Percentiles rank a stretch among this genome's conserved stretches.
phyloP scores from a whole-genome alignment of 2,113 vertebrate species.

The Charadrius vociferus region DNA sequence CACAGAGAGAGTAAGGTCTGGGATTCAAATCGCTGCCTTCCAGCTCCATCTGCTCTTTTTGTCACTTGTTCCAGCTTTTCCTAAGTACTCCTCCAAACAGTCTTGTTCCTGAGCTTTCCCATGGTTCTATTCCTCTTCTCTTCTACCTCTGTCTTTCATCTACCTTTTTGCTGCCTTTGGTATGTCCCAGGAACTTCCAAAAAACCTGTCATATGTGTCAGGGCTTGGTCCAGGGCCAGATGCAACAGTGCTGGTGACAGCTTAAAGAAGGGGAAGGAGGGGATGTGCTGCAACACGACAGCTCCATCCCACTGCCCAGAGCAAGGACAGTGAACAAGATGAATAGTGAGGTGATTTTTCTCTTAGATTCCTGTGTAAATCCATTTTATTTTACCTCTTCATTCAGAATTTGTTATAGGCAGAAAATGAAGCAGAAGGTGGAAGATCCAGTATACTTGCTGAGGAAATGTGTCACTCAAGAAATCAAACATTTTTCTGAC shows the following conservation, averaged over 20 bases:
- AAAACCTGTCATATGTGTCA: neutral
- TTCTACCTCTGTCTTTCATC: neutral
- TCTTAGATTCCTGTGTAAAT: neutral
- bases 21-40: neutral
- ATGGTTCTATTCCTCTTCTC: neutral
- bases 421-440: neutral
- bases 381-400: neutral
- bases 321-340: neutral
- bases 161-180: neutral
- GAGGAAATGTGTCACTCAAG: neutral
- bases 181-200: neutral
- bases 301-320: neutral
- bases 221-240: neutral
- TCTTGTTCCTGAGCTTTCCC: neutral
- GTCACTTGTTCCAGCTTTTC: neutral
- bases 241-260: neutral
- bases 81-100: neutral
- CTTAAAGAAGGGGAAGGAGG: neutral
- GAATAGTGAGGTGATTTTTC: neutral
- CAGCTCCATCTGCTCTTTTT: neutral
- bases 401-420: neutral
- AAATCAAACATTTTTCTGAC: neutral
- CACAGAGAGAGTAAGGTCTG: neutral
- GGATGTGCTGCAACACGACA: neutral
- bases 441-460: neutral